Base-by-base conservation (phyloP, 2,888 invertebrate species). In the Drosophila anomalipes region DNA sequence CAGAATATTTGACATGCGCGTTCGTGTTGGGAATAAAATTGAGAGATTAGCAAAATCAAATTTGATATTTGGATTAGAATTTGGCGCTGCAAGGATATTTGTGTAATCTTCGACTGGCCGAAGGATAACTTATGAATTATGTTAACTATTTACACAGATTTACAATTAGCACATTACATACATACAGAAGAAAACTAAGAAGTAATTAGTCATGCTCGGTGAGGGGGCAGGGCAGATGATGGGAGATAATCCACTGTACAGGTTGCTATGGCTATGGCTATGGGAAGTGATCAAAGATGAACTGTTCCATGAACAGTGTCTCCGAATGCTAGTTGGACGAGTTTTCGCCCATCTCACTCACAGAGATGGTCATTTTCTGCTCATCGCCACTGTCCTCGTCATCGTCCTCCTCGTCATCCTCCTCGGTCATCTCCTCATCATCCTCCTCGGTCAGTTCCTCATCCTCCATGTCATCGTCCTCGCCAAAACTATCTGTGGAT, bases 291-390 rank as follows among this genome's bases (percentile, higher is more conserved):
- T 93, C 91, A 81, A 92, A 92, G 78, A 90, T 90, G 74, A 92
- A 93, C 93, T 93, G 93, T 92, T 93, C 93, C 90, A 93, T 92
- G 92, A 93, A 92, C 93, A 93, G 93, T 62, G 91, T 88, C 75
- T 92, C 93, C 89, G 92, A 89, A 92, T 93, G 93, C 91, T 93
- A 93, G 93, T 93, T 93, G 81, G 93, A 88, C 69, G 88, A 92
- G 65, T 90, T 93, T 16, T 93, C 93, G 16, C 89, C 89, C 69
- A 89, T 72, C 65, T 92, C 92, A 72, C 91, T 91, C 16, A 93
- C 89, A 28, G 92, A 92, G 81, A 93, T 93, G 69, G 92, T 91
- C 93, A 93, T 92, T 73, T 93, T 93, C 12, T 92, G 90, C 26
- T 93, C 93, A 76, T 93, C 93, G 35, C 92, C 91, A 57, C 91